Conservation (phyloP, 2,797 vertebrate species). For the Carapus acus region DNA sequence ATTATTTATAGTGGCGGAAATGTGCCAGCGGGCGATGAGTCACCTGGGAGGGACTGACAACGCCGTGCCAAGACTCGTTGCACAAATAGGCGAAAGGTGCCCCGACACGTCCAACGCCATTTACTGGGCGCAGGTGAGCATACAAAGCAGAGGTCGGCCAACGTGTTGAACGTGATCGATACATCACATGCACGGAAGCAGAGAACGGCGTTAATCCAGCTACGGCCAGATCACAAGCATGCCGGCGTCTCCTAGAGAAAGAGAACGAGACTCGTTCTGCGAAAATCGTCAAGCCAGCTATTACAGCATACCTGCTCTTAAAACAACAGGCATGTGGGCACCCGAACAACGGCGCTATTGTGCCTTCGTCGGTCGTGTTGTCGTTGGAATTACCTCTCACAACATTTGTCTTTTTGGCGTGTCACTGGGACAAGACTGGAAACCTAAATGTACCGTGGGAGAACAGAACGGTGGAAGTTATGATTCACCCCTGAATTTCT, state of each 20-base stretch:
- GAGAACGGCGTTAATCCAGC: conserved; percentile 24
- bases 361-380: background rate
- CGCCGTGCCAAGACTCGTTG: conserved; percentile 18
- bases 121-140: background rate
- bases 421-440: too few species aligned
- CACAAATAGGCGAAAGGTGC: conserved; percentile 29
- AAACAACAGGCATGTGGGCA: conserved; percentile 26
- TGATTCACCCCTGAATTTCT: too few species aligned
- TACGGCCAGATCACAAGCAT: conserved; percentile 22
- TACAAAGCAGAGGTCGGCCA: conserved; percentile 6
- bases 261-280: conserved; percentile 37
- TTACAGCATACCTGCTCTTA: conserved; percentile 23
- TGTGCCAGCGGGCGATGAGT: conserved; percentile 38
- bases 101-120: conserved; percentile 36
- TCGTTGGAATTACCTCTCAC: too few species aligned
- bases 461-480: too few species aligned
- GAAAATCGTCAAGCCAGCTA: conserved; percentile 15
- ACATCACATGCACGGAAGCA: conserved; percentile 42
- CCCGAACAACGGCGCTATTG: background rate
- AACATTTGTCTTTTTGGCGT: too few species aligned
- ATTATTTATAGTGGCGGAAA: conserved; percentile 16
- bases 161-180: conserved; percentile 22
- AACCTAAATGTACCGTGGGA: too few species aligned
- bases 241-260: conserved; percentile 34
- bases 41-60: conserved; percentile 30